Base-by-base conservation (phyloP, 2,113 vertebrate species). In the Motacilla tschutschensis region DNA sequence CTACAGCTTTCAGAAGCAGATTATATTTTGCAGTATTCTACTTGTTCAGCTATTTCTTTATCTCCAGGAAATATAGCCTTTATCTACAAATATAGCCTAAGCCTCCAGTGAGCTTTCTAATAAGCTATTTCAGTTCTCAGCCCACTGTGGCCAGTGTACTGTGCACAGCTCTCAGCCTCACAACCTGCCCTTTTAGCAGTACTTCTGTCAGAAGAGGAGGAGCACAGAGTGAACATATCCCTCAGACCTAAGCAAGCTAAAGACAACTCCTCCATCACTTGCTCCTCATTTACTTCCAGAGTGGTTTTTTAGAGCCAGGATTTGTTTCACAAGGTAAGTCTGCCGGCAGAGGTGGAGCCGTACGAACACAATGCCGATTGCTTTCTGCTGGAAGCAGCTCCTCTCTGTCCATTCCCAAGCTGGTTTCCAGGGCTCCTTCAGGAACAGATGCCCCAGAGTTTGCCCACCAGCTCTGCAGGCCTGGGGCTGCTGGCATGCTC, bases 271-370 rank as follows among this genome's bases (percentile, higher is more conserved):
- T 75, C 58, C 50, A 72, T 62, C 63, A 40, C 89, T 58, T 29
- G 51, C 47, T 83, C 62, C 41, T 60, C 24, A 2, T 64, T 35
- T 78, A 44, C 46, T 53, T 75, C 22, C 18, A n/a, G 70, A 60
- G 53, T 13, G 29, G 9, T 5, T 53, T 65, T 73, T 48, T 29
- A 53, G 85, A 38, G 51, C 29, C 59, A 35, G 1, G 50, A 38
- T 72, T 89, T 48, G 20, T 87, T 81, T 77, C 54, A 78, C 53
- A 35, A 70, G 46, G 4, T 50, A 74, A 88, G 54, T 67, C 81
- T 55, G 85, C 36, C 46, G 70, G 90, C 91, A 90, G 92, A 88
- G 73, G 18, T 58, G 85, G 93, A 96, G 87, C 91, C 86, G 70
- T 91, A 70, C 3, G 1, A 91, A 75, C 63, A 33, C 19, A 88